Percentiles rank a stretch among this genome's conserved stretches.
These are phyloP conservation scores for Oncorhynchus keta DNA, from an alignment of 2,113 vertebrate species.

Conservation along the genomic window DNA sequence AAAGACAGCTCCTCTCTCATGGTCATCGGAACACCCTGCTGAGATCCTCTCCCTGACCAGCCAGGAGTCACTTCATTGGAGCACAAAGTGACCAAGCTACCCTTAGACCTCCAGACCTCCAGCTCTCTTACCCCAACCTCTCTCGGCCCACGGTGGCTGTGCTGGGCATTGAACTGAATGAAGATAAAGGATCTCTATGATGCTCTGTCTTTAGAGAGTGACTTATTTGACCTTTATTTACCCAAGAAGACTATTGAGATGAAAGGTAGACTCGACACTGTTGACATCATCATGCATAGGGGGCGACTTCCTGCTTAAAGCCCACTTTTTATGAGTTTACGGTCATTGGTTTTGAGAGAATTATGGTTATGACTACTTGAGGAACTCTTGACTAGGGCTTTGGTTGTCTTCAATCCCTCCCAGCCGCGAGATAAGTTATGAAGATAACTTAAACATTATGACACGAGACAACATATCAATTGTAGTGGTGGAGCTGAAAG, in stretches of 20 bases:
- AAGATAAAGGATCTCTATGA: background rate
- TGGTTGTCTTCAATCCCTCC: conserved; percentile 21
- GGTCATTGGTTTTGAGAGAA: background rate
- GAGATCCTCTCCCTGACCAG: conserved; percentile 43
- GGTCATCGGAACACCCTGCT: conserved; percentile 84
- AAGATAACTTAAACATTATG: background rate
- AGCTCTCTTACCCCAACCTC: background rate
- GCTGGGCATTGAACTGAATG: background rate
- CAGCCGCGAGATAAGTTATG: background rate
- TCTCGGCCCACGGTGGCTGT: background rate
- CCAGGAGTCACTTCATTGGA: conserved; percentile 6
- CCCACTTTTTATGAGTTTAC: background rate
- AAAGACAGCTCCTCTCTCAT: conserved; percentile 70
- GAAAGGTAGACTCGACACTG: no score
- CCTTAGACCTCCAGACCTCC: background rate
- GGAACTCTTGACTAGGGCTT: background rate
- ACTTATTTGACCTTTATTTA: background rate
- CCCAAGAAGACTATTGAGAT: background rate
- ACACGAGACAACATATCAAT: background rate
- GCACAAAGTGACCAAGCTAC: conserved; percentile 13
- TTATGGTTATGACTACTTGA: background rate
- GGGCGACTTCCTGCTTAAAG: no score
- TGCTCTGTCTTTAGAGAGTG: background rate
- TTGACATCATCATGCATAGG: no score
- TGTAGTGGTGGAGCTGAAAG: background rate